These are phyloP conservation scores for Actinia tenebrosa DNA, from an alignment of 64 coral and sea anemone genomes.

Conservation along the genomic window DNA sequence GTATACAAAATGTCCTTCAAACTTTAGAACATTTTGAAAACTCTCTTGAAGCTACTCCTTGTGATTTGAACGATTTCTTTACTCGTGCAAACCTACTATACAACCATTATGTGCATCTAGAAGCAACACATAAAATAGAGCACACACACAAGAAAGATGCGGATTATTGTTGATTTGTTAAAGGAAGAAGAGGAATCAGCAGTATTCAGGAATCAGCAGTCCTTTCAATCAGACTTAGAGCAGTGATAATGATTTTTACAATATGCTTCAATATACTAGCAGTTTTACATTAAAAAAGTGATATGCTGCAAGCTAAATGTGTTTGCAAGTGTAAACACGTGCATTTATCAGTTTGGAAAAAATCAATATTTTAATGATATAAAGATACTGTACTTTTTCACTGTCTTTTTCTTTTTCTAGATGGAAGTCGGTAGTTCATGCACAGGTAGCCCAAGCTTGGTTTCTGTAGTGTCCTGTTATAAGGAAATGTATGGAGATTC, in stretches of 20 bases:
- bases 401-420: too few relatives aligned
- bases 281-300: too few relatives aligned
- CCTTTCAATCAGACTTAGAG: background rate
- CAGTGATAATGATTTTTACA: background rate
- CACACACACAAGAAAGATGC: constrained; percentile 23
- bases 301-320: too few relatives aligned
- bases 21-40: constrained; percentile 21
- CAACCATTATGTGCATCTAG: constrained; percentile 32
- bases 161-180: constrained; percentile 33
- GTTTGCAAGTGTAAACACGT: too few relatives aligned
- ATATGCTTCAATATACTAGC: too few relatives aligned
- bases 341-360: too few relatives aligned
- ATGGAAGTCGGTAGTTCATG: too few relatives aligned
- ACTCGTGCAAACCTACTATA: constrained; percentile 41
- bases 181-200: constrained; percentile 7
- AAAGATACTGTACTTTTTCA: too few relatives aligned
- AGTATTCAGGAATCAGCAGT: background rate
- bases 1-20: constrained; percentile 27
- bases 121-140: constrained; percentile 15
- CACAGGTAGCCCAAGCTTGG: too few relatives aligned
- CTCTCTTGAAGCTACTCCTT: constrained; percentile 22
- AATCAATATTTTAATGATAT: too few relatives aligned
- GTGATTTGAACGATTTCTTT: constrained; percentile 33
- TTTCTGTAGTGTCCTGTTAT: too few relatives aligned
- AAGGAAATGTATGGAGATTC: too few relatives aligned